Percentiles rank a stretch among this genome's conserved stretches.
These are phyloP conservation scores for Orbicella faveolata DNA, from an alignment of 64 coral and sea anemone species.

Conservation along the genomic window DNA sequence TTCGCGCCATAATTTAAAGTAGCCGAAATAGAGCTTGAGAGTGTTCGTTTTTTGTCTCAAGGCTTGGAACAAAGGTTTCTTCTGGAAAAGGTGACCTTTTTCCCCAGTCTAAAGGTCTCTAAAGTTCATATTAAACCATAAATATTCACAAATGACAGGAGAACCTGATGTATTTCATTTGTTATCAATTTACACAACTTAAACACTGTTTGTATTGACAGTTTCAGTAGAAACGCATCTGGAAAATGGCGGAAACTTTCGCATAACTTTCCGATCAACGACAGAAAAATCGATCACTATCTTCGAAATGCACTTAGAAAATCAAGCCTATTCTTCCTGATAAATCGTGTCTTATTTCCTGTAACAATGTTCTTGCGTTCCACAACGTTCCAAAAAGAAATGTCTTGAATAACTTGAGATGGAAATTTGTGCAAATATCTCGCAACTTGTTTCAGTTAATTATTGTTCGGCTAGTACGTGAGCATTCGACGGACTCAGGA, in stretches of 20 bases:
- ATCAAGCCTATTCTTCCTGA: background rate
- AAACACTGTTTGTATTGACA: slow-evolving; percentile 10
- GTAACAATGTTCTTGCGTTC: no score
- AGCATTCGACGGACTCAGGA: background rate
- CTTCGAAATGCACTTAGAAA: slow-evolving; percentile 1
- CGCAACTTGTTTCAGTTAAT: background rate
- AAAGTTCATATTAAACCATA: background rate
- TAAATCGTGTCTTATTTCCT: no score
- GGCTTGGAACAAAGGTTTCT: background rate
- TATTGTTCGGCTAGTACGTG: background rate
- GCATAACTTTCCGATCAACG: background rate
- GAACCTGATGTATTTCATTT: background rate
- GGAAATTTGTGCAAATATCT: background rate
- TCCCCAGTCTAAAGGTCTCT: background rate
- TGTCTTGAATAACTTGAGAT: background rate
- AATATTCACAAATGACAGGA: slow-evolving; percentile 7
- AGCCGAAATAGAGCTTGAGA: background rate
- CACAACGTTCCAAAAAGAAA: background rate
- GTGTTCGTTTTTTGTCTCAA: background rate
- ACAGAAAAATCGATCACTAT: background rate
- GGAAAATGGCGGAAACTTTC: background rate
- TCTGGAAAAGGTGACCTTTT: background rate
- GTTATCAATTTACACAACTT: slow-evolving; percentile 29
- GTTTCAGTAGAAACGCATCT: background rate
- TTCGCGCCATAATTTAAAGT: slow-evolving; percentile 15